phyloP scores from a whole-genome alignment of 2,888 invertebrate species.

The Diadromus collaris region DNA sequence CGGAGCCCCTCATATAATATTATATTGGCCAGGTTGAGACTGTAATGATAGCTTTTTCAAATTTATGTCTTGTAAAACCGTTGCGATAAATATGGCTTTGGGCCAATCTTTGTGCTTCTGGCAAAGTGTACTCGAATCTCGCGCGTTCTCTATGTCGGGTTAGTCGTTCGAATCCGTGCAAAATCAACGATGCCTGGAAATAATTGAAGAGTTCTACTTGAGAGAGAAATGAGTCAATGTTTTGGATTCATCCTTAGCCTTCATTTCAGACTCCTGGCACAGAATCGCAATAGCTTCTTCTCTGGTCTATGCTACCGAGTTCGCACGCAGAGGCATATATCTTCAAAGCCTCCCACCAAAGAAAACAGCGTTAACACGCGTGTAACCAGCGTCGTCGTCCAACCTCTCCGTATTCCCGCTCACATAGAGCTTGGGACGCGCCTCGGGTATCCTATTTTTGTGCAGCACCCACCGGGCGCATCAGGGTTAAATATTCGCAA shows the following conservation, averaged over 20 bases:
- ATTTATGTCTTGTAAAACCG: conserved; percentile 65
- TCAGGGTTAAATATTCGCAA: conserved; percentile 63
- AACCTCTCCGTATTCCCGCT: background rate
- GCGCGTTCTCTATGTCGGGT: conserved; percentile 37
- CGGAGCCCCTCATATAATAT: conserved; percentile 36
- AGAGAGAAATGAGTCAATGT: background rate
- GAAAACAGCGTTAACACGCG: conserved; percentile 47
- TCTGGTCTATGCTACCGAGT: conserved; percentile 10
- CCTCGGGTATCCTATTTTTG: conserved; percentile 60
- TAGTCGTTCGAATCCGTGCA: conserved; percentile 29
- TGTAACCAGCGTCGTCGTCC: conserved; percentile 38
- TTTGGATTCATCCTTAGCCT: conserved; percentile 54
- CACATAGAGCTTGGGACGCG: conserved; percentile 14
- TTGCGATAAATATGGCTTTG: conserved; percentile 60
- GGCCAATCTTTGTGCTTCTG: conserved; percentile 59
- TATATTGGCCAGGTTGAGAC: conserved; percentile 51
- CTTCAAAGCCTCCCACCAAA: conserved; percentile 32
- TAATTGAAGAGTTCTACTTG: conserved; percentile 52
- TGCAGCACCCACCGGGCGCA: conserved; percentile 59
- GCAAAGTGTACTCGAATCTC: conserved; percentile 46
- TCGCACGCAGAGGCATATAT: conserved; percentile 37
- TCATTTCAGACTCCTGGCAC: conserved; percentile 46
- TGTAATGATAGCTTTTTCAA: conserved; percentile 64
- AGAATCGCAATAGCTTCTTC: conserved; percentile 14
- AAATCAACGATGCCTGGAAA: conserved; percentile 54